Base-by-base conservation (phyloP, 2,888 invertebrate genomes). In the Aplocera efformata region DNA sequence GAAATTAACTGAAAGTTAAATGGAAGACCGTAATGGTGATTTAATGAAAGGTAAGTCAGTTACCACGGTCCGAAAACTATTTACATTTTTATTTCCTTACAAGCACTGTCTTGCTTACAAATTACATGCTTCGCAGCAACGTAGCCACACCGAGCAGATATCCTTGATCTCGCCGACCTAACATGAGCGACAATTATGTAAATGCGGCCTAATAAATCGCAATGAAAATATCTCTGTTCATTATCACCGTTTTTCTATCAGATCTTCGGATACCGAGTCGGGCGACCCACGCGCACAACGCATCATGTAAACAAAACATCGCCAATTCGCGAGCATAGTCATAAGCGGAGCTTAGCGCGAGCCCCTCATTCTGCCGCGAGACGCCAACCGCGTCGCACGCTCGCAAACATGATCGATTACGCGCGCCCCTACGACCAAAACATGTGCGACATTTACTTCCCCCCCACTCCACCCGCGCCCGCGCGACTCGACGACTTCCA, bases 401-500 rank as follows among this genome's bases (percentile, higher is more conserved):
- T 63, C 62, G 58, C 50, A 54, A 67, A 53, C 58, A 85, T 86
- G 85, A 79, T 85, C 54, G 85, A 84, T 55, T 76, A 78, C 79
- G 81, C 82, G 82, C 84, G 86, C 58, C 78, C 80, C 43, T 81
- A 74, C 78, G 84, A 85, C 23, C 74, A 70, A 55, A 80, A 72
- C 74, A 85, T 84, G 86, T 80, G 77, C 76, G 85, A 86, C 26
- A 48, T 77, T 33, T 82, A 83, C 56, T 68, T 66, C 48, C 60
- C 73, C 54, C 71, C 78, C 43, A 57, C 73, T 41, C 71, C 80
- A 42, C 67, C 81, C 57, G 73, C 80, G 63, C 76, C 81, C 66
- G 77, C 79, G 58, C 80, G 82, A 49, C 86, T 88, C 57, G 86
- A 83, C 42, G 82, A 81, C 66, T 86, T 86, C 71, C 77, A 83